These are phyloP conservation scores for Malaclemys terrapin DNA, from an alignment of 2,113 vertebrate species.

Conservation along the genomic window DNA sequence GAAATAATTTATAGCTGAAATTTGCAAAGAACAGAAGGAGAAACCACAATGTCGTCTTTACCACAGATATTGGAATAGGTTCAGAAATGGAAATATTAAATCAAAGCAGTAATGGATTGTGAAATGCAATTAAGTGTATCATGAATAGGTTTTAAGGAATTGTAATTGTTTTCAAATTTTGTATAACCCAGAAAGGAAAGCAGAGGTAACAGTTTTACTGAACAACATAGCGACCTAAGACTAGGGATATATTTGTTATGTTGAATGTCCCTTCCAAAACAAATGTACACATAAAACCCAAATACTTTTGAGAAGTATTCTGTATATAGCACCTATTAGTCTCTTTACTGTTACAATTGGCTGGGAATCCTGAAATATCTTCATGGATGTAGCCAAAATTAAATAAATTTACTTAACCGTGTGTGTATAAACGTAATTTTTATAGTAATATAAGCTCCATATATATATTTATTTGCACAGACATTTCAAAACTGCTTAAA, in stretches of 20 bases:
- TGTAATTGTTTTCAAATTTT: neutral
- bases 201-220: neutral
- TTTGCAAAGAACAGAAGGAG: neutral
- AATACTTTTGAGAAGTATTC: neutral
- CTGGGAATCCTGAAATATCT: neutral
- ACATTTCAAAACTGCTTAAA: conserved; percentile 1
- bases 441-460: neutral
- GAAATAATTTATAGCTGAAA: neutral
- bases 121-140: neutral
- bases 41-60: neutral
- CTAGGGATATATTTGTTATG: conserved; percentile 4
- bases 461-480: neutral
- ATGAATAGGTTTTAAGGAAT: neutral
- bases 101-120: neutral
- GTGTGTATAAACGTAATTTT: neutral
- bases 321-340: neutral
- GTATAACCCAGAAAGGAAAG: neutral
- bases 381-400: neutral
- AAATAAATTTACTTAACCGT: neutral
- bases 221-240: neutral
- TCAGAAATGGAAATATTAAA: neutral
- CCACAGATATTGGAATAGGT: neutral
- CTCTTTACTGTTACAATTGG: neutral
- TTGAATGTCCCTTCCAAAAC: conserved; percentile 21
- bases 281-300: neutral